Base-by-base conservation (phyloP, 2,888 invertebrate genomes). In the Eledone cirrhosa region DNA sequence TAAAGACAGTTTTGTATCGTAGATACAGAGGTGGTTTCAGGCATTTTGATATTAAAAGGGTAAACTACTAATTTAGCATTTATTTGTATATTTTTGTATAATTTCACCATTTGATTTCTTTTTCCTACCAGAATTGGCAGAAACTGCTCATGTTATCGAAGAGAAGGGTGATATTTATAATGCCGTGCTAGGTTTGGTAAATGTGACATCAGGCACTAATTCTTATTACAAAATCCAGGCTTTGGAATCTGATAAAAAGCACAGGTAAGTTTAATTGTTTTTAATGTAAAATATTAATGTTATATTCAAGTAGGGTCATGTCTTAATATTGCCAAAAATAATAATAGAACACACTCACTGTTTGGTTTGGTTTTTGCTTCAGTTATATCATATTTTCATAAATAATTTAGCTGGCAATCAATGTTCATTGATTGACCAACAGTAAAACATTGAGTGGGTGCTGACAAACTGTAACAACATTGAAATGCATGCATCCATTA, bases 171-270 rank as follows among this genome's bases (percentile, higher is more conserved):
- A 92, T 41, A 93, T 94, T 84, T 97, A 94, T 90, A 95, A 94
- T n/a, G 94, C 93, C 47, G 95, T 96, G 0, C 93, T 99, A 7
- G 95, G 95, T 19, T 91, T 94, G 83, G 96, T 97, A 0, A 97
- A 99, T 89, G 93, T 99, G 48, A 94, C 95, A 83, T 92, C 92
- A 1, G 95, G 96, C 84, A 95, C 94, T 89, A 99, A 99, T 91
- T 97, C 97, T 2, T 99, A 93, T 91, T 99, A 99, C 92, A 99
- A 98, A 81, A 86, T 99, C 78, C 99, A 99, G 90, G 91, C 98
- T 76, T 92, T 99, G 78, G 93, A 97, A 89, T 91, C 94, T 5
- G 96, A 98, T 88, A 91, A 88, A 0, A 76, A 76, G 47, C 11
- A 22, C 24, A 24, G 48, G 75, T 75, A 31, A 75, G 48, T 63